Evolutionary conservation across 1,140 invertebrate genomes (phyloP).

Genomic region (Drosophila albomicans): DNA sequence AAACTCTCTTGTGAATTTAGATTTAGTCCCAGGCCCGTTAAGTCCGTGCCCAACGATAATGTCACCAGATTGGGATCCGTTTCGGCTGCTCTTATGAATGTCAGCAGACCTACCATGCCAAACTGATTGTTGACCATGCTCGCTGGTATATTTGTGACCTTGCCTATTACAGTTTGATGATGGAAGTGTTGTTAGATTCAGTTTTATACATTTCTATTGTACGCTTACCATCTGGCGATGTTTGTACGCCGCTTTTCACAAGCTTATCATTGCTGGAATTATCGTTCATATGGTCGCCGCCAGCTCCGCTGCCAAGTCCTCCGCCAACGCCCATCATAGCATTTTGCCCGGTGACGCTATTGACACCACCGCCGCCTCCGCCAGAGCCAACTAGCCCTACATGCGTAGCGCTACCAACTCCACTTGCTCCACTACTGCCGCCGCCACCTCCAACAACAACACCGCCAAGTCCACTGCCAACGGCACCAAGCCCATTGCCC

Average conservation of each 20-base stretch:
- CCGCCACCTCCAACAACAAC: conserved; percentile 69
- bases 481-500: conserved; percentile 67
- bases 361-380: conserved; percentile 81
- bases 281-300: conserved; percentile 81
- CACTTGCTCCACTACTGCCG: conserved; percentile 82
- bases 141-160: conserved; percentile 98
- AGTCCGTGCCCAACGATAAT: conserved; percentile 97
- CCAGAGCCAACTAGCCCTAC: conserved; percentile 74
- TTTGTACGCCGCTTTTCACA: conserved; percentile 95
- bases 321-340: conserved; percentile 77
- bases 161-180: conserved; percentile 87
- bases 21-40: conserved; percentile 98
- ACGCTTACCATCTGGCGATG: conserved; percentile 93
- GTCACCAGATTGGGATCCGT: conserved; percentile 98
- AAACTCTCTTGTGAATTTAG: conserved; percentile 98
- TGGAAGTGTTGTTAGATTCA: background rate
- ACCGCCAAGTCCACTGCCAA: conserved; percentile 73
- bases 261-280: conserved; percentile 85
- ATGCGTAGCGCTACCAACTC: conserved; percentile 61
- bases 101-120: conserved; percentile 98
- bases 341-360: conserved; percentile 74
- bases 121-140: conserved; percentile 99
- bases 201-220: background rate
- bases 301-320: conserved; percentile 62
- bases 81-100: conserved; percentile 98